Evolutionary conservation across 2,888 invertebrate genomes (phyloP), one percentile per base, ranked within the genome.

Genomic region (Phaedon cochleariae): DNA sequence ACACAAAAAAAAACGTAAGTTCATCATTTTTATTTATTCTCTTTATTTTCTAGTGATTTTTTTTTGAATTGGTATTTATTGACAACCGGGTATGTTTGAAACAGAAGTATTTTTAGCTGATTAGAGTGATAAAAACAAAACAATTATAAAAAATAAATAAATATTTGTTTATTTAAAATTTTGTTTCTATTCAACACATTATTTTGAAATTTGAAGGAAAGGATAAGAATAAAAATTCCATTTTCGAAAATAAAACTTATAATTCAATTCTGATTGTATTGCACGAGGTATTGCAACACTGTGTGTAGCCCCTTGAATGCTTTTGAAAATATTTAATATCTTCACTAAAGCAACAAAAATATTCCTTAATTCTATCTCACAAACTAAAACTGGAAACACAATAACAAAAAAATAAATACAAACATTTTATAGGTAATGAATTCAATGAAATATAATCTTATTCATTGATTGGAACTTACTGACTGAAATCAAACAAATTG

Each of bases 81-180:
- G 45, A 62, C 63, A 64, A 63, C 66, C 64, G 62, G 64, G 64
- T 61, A 68, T 61, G 62, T 64, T 59, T 62, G 55, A 68, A 67
- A 67, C 62, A 49, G 61, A 65, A 69, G 67, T 69, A 68, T 69
- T 67, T 67, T 67, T 69, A 71, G 71, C 60, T 65, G 57, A 53
- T 65, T 67, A 67, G 69, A 26, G n/a, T 10, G 61, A 60, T 65
- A 51, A 66, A 67, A 54, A 57, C 55, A 51, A 61, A 65, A 34
- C 59, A 49, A 62, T 62, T 67, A 69, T 67, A 65, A 65, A 60
- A 65, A 69, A 72, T 12, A 41, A 72, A 68, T 70, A 71, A 74
- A 68, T 71, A 63, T 68, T 70, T 72, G 73, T 74, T 74, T 73
- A 65, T 67, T 66, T 70, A 70, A 26, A 0, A 10, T 26, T 31